Evolutionary conservation across 2,888 invertebrate genomes (phyloP), one percentile per base, ranked within the genome.

Genomic region (Erebia epiphron): DNA sequence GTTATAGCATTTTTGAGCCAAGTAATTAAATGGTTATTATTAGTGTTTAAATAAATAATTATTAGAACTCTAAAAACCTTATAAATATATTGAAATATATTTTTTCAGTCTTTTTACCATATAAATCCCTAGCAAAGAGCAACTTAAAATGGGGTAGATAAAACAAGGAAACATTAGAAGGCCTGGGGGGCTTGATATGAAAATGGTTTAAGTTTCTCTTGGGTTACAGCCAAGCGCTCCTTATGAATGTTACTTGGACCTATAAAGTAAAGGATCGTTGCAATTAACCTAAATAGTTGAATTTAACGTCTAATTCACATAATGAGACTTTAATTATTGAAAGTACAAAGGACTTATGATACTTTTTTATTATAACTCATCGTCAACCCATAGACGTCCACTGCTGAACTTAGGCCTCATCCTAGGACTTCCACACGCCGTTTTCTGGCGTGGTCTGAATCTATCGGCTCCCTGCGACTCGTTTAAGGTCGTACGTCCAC

Each of bases 181-280:
- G 70, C 70, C 65, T 70, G 49, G 66, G 63, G 56, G 62, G 16
- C 58, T 56, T 69, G 70, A 72, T 72, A 73, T 73, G 75, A 63
- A 73, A 72, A 72, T 72, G 72, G 73, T 70, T 69, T 71, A 72
- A 72, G 74, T 74, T 70, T 74, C 71, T 63, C 62, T 75, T 75
- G 73, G 75, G 64, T 69, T 43, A 69, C 64, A 72, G 76, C 76
- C 76, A 76, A 72, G 46, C 69, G 56, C 52, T 70, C 66, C 54
- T 70, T 69, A 50, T 63, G 62, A 68, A 67, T 65, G 52, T 69
- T 68, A 72, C 73, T 72, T 73, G 70, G 65, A 67, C 58, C 66
- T 58, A 58, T 58, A 67, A 65, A 65, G 65, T 65, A 65, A 67
- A 67, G 49, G 67, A 67, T 67, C 21, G 41, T 46, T 58, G 54